A percentile compares a stretch with the other conserved stretches of the same genome.
phyloP scores from a whole-genome alignment of 2,113 vertebrate genomes.

The Capricornis sumatraensis region DNA sequence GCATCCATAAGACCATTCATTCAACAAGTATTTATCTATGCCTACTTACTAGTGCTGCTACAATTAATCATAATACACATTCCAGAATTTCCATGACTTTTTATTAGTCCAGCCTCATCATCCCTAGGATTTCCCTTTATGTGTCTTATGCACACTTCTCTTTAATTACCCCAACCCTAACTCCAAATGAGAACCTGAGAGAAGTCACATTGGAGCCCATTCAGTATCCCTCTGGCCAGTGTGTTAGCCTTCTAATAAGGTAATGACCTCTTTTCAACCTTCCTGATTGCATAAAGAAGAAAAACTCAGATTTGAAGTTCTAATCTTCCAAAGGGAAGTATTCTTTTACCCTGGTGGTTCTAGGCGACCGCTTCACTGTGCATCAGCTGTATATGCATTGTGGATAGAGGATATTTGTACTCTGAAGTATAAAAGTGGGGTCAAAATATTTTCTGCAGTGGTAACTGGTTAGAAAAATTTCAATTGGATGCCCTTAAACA shows the following conservation, averaged over 20 bases:
- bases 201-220: slow-evolving; percentile 27
- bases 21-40: slow-evolving; percentile 28
- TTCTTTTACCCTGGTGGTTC: background rate
- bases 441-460: slow-evolving; percentile 44
- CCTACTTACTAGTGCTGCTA: slow-evolving; percentile 47
- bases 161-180: background rate
- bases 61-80: slow-evolving; percentile 18
- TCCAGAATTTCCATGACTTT: slow-evolving; percentile 38
- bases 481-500: slow-evolving; percentile 6
- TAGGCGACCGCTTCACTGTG: slow-evolving; percentile 49
- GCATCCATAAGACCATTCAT: slow-evolving; percentile 34
- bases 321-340: background rate
- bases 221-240: slow-evolving; percentile 3
- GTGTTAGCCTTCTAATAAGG: background rate
- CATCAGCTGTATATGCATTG: slow-evolving; percentile 26
- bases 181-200: slow-evolving; percentile 37
- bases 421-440: slow-evolving; percentile 38
- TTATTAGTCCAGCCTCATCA: slow-evolving; percentile 23
- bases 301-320: background rate
- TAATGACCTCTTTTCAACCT: background rate
- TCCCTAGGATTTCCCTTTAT: slow-evolving; percentile 14
- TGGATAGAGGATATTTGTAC: slow-evolving; percentile 46
- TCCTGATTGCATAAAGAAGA: background rate
- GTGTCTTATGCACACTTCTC: background rate
- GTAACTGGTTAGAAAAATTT: slow-evolving; percentile 17